These are phyloP conservation scores for Catocala fraxini DNA, from an alignment of 2,888 invertebrate species.

Conservation along the genomic window DNA sequence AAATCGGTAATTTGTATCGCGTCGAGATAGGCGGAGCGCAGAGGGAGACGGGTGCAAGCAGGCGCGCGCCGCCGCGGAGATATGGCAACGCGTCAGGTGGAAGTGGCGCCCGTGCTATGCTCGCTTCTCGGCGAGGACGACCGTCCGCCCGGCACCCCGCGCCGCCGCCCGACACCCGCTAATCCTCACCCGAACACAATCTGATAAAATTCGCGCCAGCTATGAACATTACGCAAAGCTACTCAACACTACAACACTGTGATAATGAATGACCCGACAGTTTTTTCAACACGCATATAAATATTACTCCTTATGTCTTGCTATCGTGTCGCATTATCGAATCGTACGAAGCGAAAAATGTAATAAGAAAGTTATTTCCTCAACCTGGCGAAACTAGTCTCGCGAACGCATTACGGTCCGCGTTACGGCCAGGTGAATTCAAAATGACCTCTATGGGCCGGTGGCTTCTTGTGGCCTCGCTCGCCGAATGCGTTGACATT, in stretches of 20 bases:
- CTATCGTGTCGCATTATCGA: conserved; percentile 72
- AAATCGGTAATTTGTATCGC: conserved; percentile 86
- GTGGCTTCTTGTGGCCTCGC: conserved; percentile 86
- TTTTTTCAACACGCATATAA: conserved; percentile 72
- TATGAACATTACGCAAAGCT: conserved; percentile 86
- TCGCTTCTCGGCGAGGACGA: conserved; percentile 74
- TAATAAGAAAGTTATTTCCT: conserved; percentile 87
- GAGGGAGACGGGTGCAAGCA: conserved; percentile 80
- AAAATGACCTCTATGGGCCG: conserved; percentile 88
- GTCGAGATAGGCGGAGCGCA: conserved; percentile 81
- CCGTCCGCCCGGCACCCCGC: conserved; percentile 70
- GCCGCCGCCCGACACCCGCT: conserved; percentile 72
- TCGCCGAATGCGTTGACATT: conserved; percentile 84
- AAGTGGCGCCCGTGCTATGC: conserved; percentile 80
- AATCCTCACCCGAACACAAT: conserved; percentile 85
- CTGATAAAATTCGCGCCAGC: conserved; percentile 88
- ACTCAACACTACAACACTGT: conserved; percentile 79
- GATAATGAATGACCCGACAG: conserved; percentile 83
- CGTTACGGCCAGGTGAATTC: conserved; percentile 86
- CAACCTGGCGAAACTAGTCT: conserved; percentile 87
- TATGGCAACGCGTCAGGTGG: conserved; percentile 87
- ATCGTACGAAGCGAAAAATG: conserved; percentile 73
- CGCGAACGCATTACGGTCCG: conserved; percentile 85
- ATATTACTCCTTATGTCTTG: conserved; percentile 66
- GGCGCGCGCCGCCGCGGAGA: conserved; percentile 82